A percentile compares a stretch with the other conserved stretches of the same genome.
Evolutionary conservation across 53 echinoderm and acorn worm genomes (phyloP).

Genomic region (Paelopatides confundens): DNA sequence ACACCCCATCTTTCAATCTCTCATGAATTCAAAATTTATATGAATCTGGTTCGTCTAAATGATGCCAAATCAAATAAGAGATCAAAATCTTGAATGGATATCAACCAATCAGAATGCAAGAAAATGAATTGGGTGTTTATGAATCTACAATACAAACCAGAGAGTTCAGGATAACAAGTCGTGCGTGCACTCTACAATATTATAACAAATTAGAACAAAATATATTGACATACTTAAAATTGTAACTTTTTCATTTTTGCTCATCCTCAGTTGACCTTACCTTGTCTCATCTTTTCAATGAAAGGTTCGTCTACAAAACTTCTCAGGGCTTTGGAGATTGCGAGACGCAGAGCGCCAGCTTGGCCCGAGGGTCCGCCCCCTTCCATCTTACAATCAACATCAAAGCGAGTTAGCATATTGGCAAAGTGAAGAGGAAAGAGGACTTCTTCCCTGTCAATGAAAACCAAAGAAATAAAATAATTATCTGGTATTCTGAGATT

Average conservation of each 20-base stretch:
- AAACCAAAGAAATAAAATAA: background rate
- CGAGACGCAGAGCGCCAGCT: conserved; percentile 84
- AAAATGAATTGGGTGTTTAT: too few relatives aligned
- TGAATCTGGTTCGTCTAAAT: too few relatives aligned
- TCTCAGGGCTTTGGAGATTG: conserved; percentile 77
- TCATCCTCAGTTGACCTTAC: conserved; percentile 45
- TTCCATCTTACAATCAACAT: conserved; percentile 74
- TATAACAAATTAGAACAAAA: background rate
- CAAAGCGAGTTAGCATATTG: conserved; percentile 80
- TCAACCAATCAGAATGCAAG: too few relatives aligned
- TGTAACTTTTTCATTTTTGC: background rate
- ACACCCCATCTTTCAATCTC: too few relatives aligned
- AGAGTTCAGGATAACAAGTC: too few relatives aligned
- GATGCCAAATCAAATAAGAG: too few relatives aligned
- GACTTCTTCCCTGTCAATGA: conserved; percentile 80
- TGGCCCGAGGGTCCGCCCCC: conserved; percentile 82
- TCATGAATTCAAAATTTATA: too few relatives aligned
- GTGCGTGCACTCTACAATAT: background rate
- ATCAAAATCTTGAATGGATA: too few relatives aligned
- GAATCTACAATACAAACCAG: too few relatives aligned
- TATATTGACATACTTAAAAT: too few relatives aligned
- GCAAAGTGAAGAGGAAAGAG: conserved; percentile 96
- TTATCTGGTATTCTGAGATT: background rate
- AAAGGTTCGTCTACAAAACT: conserved; percentile 78
- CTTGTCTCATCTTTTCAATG: conserved; percentile 94